phyloP scores from a whole-genome alignment of 1,140 invertebrate species.

The Caerostris extrusa region DNA sequence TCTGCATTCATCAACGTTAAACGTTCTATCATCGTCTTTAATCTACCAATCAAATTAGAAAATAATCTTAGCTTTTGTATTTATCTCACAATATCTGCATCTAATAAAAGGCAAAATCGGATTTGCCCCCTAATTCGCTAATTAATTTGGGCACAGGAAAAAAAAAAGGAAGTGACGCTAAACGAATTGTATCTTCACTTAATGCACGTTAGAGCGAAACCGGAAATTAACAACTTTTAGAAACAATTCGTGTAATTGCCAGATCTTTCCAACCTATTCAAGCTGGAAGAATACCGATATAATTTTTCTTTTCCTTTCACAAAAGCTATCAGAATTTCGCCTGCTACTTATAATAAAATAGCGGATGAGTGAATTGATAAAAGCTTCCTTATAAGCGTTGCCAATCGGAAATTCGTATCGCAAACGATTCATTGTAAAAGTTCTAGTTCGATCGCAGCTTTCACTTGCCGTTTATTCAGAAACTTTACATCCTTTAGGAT shows the following conservation, averaged over 20 bases:
- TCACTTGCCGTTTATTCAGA: background rate
- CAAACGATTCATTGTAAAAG: constrained; percentile 32
- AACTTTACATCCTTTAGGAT: background rate
- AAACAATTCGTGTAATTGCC: background rate
- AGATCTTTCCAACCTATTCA: background rate
- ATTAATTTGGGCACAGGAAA: background rate
- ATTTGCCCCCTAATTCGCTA: background rate
- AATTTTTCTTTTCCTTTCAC: constrained; percentile 12
- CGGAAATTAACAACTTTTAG: constrained; percentile 21
- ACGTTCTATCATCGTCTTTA: background rate
- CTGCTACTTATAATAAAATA: background rate
- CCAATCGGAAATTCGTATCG: constrained; percentile 30
- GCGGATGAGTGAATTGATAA: constrained; percentile 18
- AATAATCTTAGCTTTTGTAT: background rate
- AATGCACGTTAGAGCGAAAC: background rate
- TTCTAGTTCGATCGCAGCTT: constrained; percentile 23
- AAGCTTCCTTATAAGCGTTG: constrained; percentile 24
- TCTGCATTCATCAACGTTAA: background rate
- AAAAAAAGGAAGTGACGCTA: background rate
- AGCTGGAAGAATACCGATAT: background rate
- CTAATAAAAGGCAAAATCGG: background rate
- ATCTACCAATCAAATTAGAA: background rate
- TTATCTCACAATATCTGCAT: no score
- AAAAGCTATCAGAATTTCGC: background rate
- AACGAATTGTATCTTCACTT: background rate